Percentiles rank a stretch among this genome's conserved stretches.
These are phyloP conservation scores for Drosophila mercatorum DNA, from an alignment of 2,888 invertebrate genomes.

Conservation along the genomic window DNA sequence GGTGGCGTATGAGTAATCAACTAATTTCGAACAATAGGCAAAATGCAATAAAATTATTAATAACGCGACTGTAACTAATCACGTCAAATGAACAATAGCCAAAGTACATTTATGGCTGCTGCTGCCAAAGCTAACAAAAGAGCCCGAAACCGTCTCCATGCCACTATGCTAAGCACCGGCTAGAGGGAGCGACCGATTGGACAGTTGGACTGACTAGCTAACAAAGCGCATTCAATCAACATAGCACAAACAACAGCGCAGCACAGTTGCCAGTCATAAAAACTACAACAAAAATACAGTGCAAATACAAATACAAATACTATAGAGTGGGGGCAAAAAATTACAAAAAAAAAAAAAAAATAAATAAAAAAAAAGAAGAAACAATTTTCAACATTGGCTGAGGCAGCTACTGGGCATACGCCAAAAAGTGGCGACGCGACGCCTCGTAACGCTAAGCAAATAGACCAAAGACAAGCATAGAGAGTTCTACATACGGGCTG, in stretches of 20 bases:
- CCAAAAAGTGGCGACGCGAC: constrained; percentile 69
- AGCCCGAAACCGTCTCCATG: constrained; percentile 12
- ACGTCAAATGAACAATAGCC: constrained; percentile 62
- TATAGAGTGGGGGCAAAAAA: neutral
- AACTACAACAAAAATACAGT: constrained; percentile 56
- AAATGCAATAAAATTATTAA: constrained; percentile 59
- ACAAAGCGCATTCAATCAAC: constrained; percentile 78
- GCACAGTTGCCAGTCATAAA: constrained; percentile 78
- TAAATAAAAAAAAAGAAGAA: constrained; percentile 19
- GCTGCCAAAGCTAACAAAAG: constrained; percentile 56
- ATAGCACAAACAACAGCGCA: constrained; percentile 59
- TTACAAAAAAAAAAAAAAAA: constrained; percentile 1
- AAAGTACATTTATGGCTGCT: constrained; percentile 45
- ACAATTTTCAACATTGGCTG: constrained; percentile 44
- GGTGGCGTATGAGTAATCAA: constrained; percentile 55
- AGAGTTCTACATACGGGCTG: constrained; percentile 46
- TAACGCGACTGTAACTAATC: constrained; percentile 65
- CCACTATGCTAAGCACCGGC: constrained; percentile 17
- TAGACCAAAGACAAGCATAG: constrained; percentile 58
- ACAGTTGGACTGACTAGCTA: constrained; percentile 40
- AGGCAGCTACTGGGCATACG: constrained; percentile 74
- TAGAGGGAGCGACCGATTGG: constrained; percentile 7
- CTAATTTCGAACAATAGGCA: constrained; percentile 48
- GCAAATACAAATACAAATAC: constrained; percentile 40
- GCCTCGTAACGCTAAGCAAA: constrained; percentile 72